A percentile compares a stretch with the other conserved stretches of the same genome.
Evolutionary conservation across 2,888 invertebrate species (phyloP).

Genomic region (Pterostichus madidus): DNA sequence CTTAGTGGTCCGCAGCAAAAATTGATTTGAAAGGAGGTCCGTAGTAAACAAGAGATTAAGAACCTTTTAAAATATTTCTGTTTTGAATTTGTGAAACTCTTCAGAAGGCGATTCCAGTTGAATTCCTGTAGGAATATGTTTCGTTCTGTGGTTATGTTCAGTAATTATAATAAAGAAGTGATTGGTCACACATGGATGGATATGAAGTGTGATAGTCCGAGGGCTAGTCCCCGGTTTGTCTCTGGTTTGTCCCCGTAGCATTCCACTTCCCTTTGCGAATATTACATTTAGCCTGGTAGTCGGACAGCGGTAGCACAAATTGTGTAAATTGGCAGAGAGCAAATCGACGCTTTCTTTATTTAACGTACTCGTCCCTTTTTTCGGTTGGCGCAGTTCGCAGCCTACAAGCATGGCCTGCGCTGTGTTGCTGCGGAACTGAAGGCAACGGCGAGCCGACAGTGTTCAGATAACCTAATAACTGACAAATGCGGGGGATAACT

Average conservation of each 20-base stretch:
- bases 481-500: slow-evolving; percentile 75
- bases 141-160: no score
- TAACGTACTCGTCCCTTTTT: slow-evolving; percentile 56
- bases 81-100: no score
- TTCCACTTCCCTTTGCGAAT: slow-evolving; percentile 39
- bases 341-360: slow-evolving; percentile 64
- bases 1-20: no score
- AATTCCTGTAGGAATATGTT: no score
- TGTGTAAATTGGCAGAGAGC: slow-evolving; percentile 65
- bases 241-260: not conserved
- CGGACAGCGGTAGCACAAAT: slow-evolving; percentile 57
- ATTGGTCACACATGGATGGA: not conserved
- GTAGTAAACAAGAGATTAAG: no score
- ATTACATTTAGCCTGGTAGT: slow-evolving; percentile 49
- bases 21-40: no score
- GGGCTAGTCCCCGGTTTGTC: slow-evolving; percentile 5
- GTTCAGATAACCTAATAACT: slow-evolving; percentile 77
- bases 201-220: not conserved
- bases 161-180: not conserved
- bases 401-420: not conserved
- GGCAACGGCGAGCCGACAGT: slow-evolving; percentile 68
- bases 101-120: no score
- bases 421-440: slow-evolving; percentile 29
- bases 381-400: slow-evolving; percentile 10
- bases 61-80: no score